Evolutionary conservation across 1,140 invertebrate species (phyloP).

Genomic region (Nasonia longicornis): DNA sequence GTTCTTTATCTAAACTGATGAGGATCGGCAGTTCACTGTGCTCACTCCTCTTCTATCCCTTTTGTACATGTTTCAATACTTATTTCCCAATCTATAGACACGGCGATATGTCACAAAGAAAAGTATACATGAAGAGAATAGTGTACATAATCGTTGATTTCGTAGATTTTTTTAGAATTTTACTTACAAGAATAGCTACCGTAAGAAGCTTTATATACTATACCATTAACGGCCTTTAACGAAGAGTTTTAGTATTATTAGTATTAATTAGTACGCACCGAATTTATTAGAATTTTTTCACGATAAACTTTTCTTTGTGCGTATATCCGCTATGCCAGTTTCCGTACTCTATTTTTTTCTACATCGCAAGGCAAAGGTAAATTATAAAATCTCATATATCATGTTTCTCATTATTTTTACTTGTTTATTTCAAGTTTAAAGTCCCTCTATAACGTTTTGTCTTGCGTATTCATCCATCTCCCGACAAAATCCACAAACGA

Average conservation of each 20-base stretch:
- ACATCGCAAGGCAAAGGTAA: background rate
- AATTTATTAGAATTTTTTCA: background rate
- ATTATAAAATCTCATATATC: slow-evolving; percentile 15
- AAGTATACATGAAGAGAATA: background rate
- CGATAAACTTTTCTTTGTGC: slow-evolving; percentile 29
- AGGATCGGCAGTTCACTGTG: too few species aligned
- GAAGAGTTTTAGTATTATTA: background rate
- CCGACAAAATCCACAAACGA: too few species aligned
- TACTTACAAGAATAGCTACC: background rate
- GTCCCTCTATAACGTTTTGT: background rate
- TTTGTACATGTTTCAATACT: background rate
- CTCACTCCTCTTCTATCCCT: background rate
- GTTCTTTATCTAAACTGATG: too few species aligned
- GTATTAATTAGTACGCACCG: background rate
- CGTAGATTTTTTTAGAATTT: background rate
- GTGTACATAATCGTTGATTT: background rate
- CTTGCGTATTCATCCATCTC: background rate
- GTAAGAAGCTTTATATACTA: background rate
- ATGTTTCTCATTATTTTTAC: background rate
- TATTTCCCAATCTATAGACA: background rate
- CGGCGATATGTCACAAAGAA: background rate
- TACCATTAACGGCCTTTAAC: background rate
- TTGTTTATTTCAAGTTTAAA: background rate
- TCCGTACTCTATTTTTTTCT: background rate
- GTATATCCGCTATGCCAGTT: background rate